Evolutionary conservation across 2,888 invertebrate species (phyloP), one percentile per base, ranked within the genome.

Genomic region (Biston betularia): DNA sequence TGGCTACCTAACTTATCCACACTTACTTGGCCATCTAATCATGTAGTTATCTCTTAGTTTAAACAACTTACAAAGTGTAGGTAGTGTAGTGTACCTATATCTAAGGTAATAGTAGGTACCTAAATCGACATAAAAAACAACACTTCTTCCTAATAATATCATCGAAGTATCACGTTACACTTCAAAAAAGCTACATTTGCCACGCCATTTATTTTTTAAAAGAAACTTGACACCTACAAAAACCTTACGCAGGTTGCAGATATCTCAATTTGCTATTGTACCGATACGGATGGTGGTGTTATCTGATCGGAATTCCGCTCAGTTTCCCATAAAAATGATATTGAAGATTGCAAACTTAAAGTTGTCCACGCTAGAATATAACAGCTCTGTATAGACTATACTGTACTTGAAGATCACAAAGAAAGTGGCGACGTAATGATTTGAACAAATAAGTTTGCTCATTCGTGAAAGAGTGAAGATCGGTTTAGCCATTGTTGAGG

Each of bases 231-330:
- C 85, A 80, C 77, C 61, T 74, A 57, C 83, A 84, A 87, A 87
- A 86, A 85, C 79, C 79, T 79, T 58, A 40, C 35, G 76, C 71
- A 66, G 76, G 83, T 82, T 80, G 81, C 81, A 75, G 78, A 84
- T 81, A 82, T 82, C 84, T 84, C 80, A 75, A 84, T 86, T 85
- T 77, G 77, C 81, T 74, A 77, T 89, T 89, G 86, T 87, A 83
- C 81, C 62, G 69, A 76, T 83, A 74, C 92, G 92, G 90, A 92
- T 89, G 85, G 86, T 77, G 74, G 74, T 83, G 88, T 84, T 92
- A 91, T 91, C 90, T 89, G 90, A 92, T 92, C 93, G 92, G 93
- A 93, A 93, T 84, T 92, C 84, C 90, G 87, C 87, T 10, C 11
- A 80, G 73, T 79, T 78, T 79, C 65, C 49, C 49, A 65, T 70